These are phyloP conservation scores for Acromyrmex echinatior DNA, from an alignment of 1,140 invertebrate genomes.

Conservation along the genomic window DNA sequence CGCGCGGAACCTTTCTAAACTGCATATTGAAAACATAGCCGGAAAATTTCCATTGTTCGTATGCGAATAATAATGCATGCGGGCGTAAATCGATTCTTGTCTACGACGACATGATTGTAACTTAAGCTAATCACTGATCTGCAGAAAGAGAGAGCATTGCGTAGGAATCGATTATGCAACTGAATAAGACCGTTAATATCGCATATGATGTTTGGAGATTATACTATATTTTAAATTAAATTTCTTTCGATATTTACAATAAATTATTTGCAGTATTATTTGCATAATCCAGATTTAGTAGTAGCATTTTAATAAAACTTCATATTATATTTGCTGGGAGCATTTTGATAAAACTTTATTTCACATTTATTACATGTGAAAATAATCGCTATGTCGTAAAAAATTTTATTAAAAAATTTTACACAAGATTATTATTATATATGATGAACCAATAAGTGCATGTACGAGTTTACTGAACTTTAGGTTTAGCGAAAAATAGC, in stretches of 20 bases:
- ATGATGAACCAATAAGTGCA: not conserved
- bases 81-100: conserved; percentile 34
- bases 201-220: not conserved
- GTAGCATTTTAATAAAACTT: not conserved
- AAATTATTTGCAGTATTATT: not conserved
- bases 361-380: not conserved
- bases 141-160: not conserved
- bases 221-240: not conserved
- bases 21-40: conserved; percentile 54
- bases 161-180: conserved; percentile 45
- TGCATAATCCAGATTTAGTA: not conserved
- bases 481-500: not conserved
- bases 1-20: conserved; percentile 56
- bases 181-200: not conserved
- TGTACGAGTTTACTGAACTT: not conserved
- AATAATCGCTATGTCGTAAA: not conserved
- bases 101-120: not conserved
- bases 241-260: not conserved
- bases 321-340: too few relatives aligned
- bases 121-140: conserved; percentile 29
- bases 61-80: conserved; percentile 42
- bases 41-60: conserved; percentile 41
- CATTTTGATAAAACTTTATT: not conserved
- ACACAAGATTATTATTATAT: too few relatives aligned
- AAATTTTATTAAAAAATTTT: not conserved